Conservation (phyloP, 2,797 vertebrate genomes). For the Corythornis leucogaster region DNA sequence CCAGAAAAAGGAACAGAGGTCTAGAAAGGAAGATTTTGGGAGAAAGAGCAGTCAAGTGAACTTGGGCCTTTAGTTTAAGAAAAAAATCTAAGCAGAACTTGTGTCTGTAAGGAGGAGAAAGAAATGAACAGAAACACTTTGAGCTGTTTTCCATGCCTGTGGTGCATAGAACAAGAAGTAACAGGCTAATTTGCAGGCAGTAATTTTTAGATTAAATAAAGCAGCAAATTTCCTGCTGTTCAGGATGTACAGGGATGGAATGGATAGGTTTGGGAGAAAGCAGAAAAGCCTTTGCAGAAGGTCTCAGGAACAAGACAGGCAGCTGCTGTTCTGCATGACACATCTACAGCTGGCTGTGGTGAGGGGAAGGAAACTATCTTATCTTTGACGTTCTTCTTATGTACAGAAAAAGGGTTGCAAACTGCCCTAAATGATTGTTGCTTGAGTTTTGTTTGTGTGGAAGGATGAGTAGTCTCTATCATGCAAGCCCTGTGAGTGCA, state of each 20-base stretch:
- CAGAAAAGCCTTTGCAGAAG: background rate
- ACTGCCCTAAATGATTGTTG: background rate
- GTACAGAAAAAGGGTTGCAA: background rate
- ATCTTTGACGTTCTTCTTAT: background rate
- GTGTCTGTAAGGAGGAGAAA: background rate
- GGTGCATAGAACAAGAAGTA: background rate
- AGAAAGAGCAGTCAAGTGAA: background rate
- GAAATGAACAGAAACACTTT: background rate
- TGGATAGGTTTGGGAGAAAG: background rate
- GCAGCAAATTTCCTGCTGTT: background rate
- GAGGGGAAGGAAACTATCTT: background rate
- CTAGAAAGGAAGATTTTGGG: background rate
- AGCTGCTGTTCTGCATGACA: background rate
- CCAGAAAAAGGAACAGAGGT: background rate
- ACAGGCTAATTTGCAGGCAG: background rate
- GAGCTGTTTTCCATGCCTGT: background rate
- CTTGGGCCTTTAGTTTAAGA: background rate
- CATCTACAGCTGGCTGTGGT: background rate
- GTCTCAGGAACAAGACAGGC: background rate
- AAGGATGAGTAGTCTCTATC: background rate
- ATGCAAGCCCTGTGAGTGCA: background rate
- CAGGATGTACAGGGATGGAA: background rate
- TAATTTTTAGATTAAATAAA: background rate
- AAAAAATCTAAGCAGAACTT: background rate
- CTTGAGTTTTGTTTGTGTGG: background rate